phyloP scores from a whole-genome alignment of 2,113 vertebrate genomes.

The Mesitornis unicolor region DNA sequence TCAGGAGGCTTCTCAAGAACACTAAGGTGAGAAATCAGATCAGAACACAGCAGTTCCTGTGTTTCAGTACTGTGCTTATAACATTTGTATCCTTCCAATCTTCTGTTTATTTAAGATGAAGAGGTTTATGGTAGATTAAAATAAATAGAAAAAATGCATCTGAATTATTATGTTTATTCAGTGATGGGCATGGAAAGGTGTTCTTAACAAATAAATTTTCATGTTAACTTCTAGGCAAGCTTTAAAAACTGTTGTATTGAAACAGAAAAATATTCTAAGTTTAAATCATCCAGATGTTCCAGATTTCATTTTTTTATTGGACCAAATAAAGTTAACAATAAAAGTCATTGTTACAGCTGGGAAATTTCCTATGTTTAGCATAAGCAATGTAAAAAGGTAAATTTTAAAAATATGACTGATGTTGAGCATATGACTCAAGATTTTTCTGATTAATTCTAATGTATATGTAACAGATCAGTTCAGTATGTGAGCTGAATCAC shows the following conservation, averaged over 20 bases:
- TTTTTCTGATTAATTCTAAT: background rate
- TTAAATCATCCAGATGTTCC: background rate
- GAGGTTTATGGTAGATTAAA: background rate
- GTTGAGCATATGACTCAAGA: background rate
- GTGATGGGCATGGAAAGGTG: background rate
- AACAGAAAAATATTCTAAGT: background rate
- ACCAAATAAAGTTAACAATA: background rate
- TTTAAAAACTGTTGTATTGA: background rate
- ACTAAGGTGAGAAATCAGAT: background rate
- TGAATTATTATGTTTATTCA: background rate
- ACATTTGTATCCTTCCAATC: background rate
- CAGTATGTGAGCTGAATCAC: background rate
- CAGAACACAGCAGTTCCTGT: background rate
- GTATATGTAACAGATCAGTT: background rate
- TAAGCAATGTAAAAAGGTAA: background rate
- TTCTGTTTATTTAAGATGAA: background rate
- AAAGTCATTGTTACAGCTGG: background rate
- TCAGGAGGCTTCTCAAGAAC: background rate
- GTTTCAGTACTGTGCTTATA: background rate
- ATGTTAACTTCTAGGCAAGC: background rate
- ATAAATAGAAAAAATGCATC: background rate
- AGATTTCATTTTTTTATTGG: background rate
- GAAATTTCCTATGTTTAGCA: background rate
- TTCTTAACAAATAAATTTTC: background rate
- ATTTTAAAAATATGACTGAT: background rate